These are phyloP conservation scores for Homarus gammarus DNA, from an alignment of 2,888 invertebrate genomes.

Conservation along the genomic window DNA sequence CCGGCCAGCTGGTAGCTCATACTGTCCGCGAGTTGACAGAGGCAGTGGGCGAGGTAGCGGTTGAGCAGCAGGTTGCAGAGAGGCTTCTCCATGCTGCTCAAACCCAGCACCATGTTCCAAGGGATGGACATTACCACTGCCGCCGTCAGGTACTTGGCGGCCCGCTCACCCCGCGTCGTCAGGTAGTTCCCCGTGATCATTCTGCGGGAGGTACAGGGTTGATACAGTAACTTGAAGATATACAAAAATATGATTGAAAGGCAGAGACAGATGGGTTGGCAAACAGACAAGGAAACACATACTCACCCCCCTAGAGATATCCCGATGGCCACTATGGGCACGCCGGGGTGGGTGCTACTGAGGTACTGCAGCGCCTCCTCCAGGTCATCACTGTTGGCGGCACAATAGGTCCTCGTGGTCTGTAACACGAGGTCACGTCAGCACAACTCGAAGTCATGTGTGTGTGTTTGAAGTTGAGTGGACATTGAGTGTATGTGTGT, in stretches of 20 bases:
- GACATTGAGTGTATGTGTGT: no score
- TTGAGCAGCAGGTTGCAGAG: conserved; percentile 87
- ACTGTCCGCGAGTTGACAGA: conserved; percentile 32
- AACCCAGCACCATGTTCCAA: conserved; percentile 88
- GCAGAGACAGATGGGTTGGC: neutral
- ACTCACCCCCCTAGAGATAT: conserved; percentile 89
- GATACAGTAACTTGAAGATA: neutral
- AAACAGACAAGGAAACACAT: no score
- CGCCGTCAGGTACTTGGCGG: conserved; percentile 81
- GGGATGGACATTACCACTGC: conserved; percentile 89
- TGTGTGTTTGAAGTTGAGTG: no score
- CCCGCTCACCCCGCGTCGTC: conserved; percentile 82
- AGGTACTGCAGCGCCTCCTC: conserved; percentile 87
- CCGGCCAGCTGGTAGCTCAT: conserved; percentile 52
- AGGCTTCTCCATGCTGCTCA: conserved; percentile 86
- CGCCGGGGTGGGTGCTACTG: conserved; percentile 82
- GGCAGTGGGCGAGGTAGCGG: conserved; percentile 84
- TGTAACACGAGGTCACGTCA: conserved; percentile 78
- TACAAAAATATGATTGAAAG: neutral
- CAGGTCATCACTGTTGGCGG: conserved; percentile 89
- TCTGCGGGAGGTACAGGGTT: conserved; percentile 78
- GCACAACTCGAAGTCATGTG: no score
- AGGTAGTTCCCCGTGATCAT: conserved; percentile 88
- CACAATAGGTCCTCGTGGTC: conserved; percentile 91
- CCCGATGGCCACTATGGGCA: conserved; percentile 87